phyloP scores from a whole-genome alignment of 2,888 invertebrate genomes.

The Julus scanicus region DNA sequence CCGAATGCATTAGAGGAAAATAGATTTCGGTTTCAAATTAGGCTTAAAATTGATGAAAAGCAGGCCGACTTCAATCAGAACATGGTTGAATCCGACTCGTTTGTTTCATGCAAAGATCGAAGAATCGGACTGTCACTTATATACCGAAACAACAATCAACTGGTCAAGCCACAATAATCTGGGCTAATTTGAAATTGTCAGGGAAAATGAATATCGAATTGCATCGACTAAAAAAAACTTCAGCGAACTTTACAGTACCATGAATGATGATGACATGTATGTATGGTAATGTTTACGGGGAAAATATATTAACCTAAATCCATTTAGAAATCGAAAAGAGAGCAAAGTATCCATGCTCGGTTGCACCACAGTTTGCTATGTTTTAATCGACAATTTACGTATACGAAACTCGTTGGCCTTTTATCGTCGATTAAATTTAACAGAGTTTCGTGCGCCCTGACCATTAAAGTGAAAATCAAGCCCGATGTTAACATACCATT shows the following conservation, averaged over 20 bases:
- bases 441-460: background rate
- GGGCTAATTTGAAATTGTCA: slow-evolving; percentile 29
- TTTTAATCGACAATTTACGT: background rate
- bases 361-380: background rate
- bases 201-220: background rate
- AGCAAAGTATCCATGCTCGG: background rate
- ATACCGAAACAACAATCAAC: background rate
- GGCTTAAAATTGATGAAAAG: slow-evolving; percentile 23
- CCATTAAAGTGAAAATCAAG: background rate
- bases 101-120: background rate
- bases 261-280: background rate
- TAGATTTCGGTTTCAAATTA: slow-evolving; percentile 30
- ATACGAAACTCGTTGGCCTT: background rate
- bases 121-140: background rate
- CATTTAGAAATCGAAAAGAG: background rate
- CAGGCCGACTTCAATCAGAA: slow-evolving; percentile 29
- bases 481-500: background rate
- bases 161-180: slow-evolving; percentile 1
- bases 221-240: background rate
- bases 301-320: slow-evolving; percentile 24
- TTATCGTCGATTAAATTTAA: background rate
- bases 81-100: background rate
- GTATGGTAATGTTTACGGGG: background rate
- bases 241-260: background rate
- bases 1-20: background rate